Evolutionary conservation across 1,140 invertebrate species (phyloP).

Genomic region (Leptinotarsa undecemlineata): DNA sequence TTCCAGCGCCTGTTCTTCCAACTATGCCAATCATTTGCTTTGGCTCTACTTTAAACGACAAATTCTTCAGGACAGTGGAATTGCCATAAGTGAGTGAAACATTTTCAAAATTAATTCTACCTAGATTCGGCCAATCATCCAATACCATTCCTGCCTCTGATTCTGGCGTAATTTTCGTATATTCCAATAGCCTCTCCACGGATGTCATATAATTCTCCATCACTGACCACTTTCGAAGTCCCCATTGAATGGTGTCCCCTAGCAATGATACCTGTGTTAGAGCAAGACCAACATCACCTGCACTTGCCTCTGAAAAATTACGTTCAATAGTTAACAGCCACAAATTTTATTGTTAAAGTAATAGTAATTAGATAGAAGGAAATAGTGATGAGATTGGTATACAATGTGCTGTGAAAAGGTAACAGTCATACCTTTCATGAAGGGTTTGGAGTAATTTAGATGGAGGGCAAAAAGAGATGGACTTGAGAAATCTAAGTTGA

Average conservation of each 20-base stretch:
- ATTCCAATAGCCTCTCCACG: conserved; percentile 77
- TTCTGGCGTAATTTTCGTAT: conserved; percentile 60
- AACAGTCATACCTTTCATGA: no score
- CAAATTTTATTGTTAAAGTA: no score
- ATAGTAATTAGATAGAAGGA: no score
- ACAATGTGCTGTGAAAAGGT: no score
- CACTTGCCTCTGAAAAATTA: conserved; percentile 53
- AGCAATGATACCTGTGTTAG: conserved; percentile 64
- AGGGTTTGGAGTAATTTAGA: background rate
- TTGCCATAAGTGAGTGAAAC: conserved; percentile 67
- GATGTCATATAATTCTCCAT: conserved; percentile 79
- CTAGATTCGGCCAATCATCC: conserved; percentile 72
- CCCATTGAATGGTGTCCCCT: conserved; percentile 67
- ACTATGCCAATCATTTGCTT: conserved; percentile 76
- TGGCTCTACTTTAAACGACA: conserved; percentile 66
- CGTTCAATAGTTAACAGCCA: no score
- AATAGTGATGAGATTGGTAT: no score
- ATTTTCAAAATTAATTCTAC: conserved; percentile 69
- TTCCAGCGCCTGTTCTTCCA: conserved; percentile 83
- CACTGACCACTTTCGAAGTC: conserved; percentile 64
- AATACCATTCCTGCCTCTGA: conserved; percentile 49
- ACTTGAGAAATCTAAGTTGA: conserved; percentile 17
- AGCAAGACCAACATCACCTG: conserved; percentile 64
- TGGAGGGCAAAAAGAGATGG: background rate
- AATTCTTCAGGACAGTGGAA: conserved; percentile 70